Conservation (phyloP, 2,797 vertebrate genomes). For the Chaetodon trifasciatus region DNA sequence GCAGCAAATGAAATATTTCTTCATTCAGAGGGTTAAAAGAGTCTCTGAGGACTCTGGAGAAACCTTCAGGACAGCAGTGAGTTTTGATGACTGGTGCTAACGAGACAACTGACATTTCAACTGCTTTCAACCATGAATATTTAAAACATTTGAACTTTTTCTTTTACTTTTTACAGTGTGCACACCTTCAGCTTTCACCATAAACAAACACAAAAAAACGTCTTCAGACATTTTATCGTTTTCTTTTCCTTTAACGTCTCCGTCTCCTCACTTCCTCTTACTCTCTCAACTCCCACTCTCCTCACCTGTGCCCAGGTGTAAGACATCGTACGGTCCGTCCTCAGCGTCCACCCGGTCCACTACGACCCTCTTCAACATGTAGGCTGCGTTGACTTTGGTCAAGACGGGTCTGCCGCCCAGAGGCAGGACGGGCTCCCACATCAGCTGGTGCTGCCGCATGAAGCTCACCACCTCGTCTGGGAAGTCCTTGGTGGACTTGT, state of each 20-base stretch:
- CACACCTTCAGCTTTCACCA: neutral
- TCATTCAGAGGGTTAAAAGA: no score
- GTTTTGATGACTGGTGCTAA: neutral
- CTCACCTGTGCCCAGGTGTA: constrained; percentile 91
- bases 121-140: neutral
- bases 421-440: constrained; percentile 90
- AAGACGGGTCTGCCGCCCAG: constrained; percentile 83
- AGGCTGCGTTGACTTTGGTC: constrained; percentile 77
- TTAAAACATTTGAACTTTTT: neutral
- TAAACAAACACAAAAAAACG: no score
- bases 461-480: constrained; percentile 91
- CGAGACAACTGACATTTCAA: neutral
- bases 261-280: neutral
- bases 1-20: no score
- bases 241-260: no score
- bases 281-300: neutral
- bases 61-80: no score
- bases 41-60: no score
- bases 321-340: constrained; percentile 82
- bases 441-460: constrained; percentile 91
- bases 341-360: constrained; percentile 89
- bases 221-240: no score
- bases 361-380: constrained; percentile 84
- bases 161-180: neutral
- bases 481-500: constrained; percentile 90